Base-by-base conservation (phyloP, 2,113 vertebrate species). In the Lates calcarifer region DNA sequence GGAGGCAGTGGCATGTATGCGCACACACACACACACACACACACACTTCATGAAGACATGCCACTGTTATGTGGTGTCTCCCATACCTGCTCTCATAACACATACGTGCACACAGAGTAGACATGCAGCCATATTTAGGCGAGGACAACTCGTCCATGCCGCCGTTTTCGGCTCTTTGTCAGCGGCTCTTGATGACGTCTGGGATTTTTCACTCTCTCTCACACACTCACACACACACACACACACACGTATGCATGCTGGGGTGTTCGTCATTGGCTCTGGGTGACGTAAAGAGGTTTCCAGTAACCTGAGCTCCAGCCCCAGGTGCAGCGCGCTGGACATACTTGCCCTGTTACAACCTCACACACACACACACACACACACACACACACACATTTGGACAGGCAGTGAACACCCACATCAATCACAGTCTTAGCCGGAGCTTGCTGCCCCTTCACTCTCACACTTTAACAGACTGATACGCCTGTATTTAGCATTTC, bases 261-360 rank as follows among this genome's bases (percentile, higher is more conserved):
- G 26, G 12, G 61, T 8, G 66, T 88, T 72, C 33, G 49, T 86
- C 86, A 87, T 53, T 24, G 73, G 29, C 86, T 63, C 77, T n/a
- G 41, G 3, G 20, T 91, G 90, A 87, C 87, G 65, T 85, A 70
- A 74, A 91, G 86, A 73, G 60, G 87, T 81, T 90, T 90, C 81
- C 75, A 86, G 90, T 89, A 89, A 87, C 80, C 63, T 35, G 88
- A 90, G 64, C 73, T 70, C 1, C n/a, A 47, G 79, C 45, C 74
- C 88, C 89, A 92, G 90, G 83, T 91, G 87, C 86, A 68, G 61
- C 58, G 29, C 45, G 58, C 83, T 68, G 81, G 72, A 75, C 88
- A 89, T 88, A 89, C 62, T 76, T 81, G 49, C 56, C 84, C 75
- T 35, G 61, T 87, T 77, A 72, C 70, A 79, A 72, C 64, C 80